Base-by-base conservation (phyloP, 2,797 vertebrate genomes). In the Loriculus beryllinus region DNA sequence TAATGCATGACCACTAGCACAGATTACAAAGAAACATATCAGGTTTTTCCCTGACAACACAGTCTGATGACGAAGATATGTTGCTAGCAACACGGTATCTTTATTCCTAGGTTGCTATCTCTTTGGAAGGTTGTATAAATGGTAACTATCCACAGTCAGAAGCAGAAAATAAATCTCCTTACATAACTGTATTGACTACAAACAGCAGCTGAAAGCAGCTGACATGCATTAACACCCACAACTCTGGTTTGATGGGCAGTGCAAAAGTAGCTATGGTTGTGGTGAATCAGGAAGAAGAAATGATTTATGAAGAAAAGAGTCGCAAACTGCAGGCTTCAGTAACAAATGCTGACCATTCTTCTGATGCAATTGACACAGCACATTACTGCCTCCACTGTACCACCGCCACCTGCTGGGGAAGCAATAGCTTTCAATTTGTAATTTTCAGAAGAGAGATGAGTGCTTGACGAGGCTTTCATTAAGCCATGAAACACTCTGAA, bases 121-220 rank as follows among this genome's bases (percentile, higher is more conserved):
- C 89, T 83, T 65, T 72, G 82, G 29, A 78, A 95, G 93, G 52
- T 31, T 71, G 72, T 65, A 22, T 62, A 95, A 93, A 86, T 96
- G 77, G 67, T 79, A 70, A 92, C 94, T 90, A 88, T 6, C 90
- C 90, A 84, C 78, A 94, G 94, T 92, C 92, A 95, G 92, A 92
- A 92, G 89, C 52, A 87, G 52, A 93, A 92, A 83, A 82, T 52
- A 86, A 71, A 69, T 75, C 69, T 68, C 49, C 64, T 93, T 93
- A 95, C 7, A 1, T 92, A 94, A 93, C 64, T 78, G 43, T 25
- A 74, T 45, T 68, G 72, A 88, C 56, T 85, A 48, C 72, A 80
- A 89, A 77, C 43, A 75, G 76, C 52, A 94, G 83, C 49, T 83
- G 65, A 79, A 80, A 63, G 49, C 74, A 88, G 83, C 74, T 90